Percentiles rank a stretch among this genome's conserved stretches.
These are phyloP conservation scores for Coregonus clupeaformis DNA, from an alignment of 2,113 vertebrate species.

Conservation along the genomic window DNA sequence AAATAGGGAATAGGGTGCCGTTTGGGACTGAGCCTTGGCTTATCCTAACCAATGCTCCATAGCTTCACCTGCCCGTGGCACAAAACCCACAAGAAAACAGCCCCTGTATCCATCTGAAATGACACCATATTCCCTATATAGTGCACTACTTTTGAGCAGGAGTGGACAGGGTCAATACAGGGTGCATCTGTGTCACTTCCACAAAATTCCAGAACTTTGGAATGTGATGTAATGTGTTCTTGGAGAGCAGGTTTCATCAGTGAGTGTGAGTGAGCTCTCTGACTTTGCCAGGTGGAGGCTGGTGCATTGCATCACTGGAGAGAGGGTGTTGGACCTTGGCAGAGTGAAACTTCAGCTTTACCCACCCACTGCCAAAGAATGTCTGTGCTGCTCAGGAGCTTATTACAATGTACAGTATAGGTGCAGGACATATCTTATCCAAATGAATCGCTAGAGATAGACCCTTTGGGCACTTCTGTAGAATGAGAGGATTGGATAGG, in stretches of 20 bases:
- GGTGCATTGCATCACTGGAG: neutral
- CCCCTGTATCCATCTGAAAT: too few species aligned
- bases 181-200: too few species aligned
- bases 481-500: too few species aligned
- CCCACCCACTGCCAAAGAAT: neutral
- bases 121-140: too few species aligned
- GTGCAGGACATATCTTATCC: neutral
- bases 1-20: too few species aligned
- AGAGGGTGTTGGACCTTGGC: neutral
- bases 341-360: neutral
- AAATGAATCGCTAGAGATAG: too few species aligned
- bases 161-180: too few species aligned
- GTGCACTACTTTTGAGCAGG: neutral
- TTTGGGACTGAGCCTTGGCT: too few species aligned
- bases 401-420: neutral
- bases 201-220: neutral
- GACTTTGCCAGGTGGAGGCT: neutral
- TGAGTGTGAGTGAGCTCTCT: neutral
- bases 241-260: neutral
- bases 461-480: too few species aligned
- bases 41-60: too few species aligned
- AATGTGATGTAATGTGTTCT: neutral
- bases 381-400: neutral
- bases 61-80: too few species aligned
- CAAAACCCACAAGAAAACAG: too few species aligned